Evolutionary conservation across 2,797 vertebrate species (phyloP).

Genomic region (Manis javanica): DNA sequence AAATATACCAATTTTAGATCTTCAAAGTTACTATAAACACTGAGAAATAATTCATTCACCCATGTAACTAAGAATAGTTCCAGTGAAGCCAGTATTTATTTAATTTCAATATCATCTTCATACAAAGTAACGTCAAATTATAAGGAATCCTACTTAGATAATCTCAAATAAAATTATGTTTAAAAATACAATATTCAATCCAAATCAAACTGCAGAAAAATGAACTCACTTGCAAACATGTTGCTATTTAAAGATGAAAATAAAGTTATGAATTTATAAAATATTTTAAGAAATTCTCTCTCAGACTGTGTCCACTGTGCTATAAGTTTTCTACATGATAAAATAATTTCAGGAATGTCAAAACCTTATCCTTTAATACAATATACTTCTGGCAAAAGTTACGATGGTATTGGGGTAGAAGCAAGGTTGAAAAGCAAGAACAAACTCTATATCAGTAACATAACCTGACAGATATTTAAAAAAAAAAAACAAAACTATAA

Average conservation of each 20-base stretch:
- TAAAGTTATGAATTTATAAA: neutral
- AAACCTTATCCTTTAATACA: neutral
- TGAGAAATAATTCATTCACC: neutral
- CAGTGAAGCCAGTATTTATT: constrained; percentile 51
- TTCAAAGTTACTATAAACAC: neutral
- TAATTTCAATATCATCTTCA: constrained; percentile 28
- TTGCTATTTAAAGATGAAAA: constrained; percentile 47
- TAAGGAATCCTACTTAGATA: constrained; percentile 46
- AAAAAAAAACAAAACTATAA: neutral
- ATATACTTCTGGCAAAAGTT: constrained; percentile 4
- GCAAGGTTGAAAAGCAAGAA: neutral
- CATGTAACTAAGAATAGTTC: constrained; percentile 18
- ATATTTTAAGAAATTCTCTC: neutral
- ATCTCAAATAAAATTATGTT: constrained; percentile 43
- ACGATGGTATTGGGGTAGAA: neutral
- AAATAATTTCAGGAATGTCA: constrained; percentile 16
- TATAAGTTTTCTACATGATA: neutral
- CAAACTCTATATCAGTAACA: neutral
- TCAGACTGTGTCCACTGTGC: neutral
- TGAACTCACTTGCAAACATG: constrained; percentile 10
- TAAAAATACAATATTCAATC: neutral
- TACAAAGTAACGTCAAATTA: constrained; percentile 50
- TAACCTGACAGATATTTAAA: neutral
- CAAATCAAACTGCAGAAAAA: constrained; percentile 46
- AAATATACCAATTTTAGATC: constrained; percentile 28